phyloP scores from a whole-genome alignment of 2,113 vertebrate species.

The Sula dactylatra region DNA sequence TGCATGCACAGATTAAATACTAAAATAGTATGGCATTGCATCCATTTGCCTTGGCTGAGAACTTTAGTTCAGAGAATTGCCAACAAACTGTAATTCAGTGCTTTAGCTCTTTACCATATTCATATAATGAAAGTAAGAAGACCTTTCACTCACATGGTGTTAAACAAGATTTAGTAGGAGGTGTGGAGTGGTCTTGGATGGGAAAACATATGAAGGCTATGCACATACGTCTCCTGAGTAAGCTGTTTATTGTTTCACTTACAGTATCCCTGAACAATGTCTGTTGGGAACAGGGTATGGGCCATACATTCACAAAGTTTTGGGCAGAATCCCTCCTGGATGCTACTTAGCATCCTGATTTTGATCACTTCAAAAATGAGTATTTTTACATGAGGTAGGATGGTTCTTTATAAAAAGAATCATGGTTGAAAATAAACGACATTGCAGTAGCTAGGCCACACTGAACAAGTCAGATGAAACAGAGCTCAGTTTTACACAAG shows the following conservation, averaged over 20 bases:
- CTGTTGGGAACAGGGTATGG: neutral
- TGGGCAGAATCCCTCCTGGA: neutral
- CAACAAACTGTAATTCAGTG: neutral
- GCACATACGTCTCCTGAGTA: neutral
- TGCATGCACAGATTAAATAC: neutral
- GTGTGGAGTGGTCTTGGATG: neutral
- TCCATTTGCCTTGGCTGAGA: neutral
- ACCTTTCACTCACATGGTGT: neutral
- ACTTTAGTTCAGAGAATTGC: neutral
- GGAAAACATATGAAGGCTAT: neutral
- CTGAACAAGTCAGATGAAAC: conserved; percentile 17
- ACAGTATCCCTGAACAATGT: neutral
- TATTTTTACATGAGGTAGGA: neutral
- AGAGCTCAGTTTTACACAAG: conserved; percentile 6
- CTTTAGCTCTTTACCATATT: neutral
- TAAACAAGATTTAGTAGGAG: neutral
- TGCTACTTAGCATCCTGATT: neutral
- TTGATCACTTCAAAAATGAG: neutral
- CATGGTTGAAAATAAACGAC: neutral
- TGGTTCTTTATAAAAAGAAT: conserved; percentile 7
- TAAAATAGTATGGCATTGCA: neutral
- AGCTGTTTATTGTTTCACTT: neutral
- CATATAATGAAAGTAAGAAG: neutral
- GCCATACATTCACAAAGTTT: neutral
- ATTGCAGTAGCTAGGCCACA: neutral